Conservation (phyloP, 2,888 invertebrate genomes). For the Acronicta leporina region DNA sequence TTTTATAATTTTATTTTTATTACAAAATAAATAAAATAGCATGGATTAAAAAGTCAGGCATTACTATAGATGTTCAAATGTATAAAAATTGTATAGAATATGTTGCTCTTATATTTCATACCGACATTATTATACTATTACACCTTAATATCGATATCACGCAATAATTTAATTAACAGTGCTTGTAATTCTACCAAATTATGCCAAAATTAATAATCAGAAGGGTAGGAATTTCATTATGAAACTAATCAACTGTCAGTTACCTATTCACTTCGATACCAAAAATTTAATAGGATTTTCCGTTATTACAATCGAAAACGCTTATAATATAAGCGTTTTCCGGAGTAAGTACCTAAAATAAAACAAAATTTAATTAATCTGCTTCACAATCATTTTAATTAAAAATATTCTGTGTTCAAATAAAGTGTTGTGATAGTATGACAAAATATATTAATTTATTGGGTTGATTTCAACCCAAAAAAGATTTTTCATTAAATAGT, state of each 20-base stretch:
- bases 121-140: background rate
- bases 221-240: conserved; percentile 60
- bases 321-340: conserved; percentile 16
- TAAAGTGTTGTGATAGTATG: background rate
- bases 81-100: too few relatives aligned
- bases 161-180: conserved; percentile 18
- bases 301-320: conserved; percentile 34
- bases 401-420: background rate
- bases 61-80: too few relatives aligned
- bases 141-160: conserved; percentile 1
- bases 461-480: background rate
- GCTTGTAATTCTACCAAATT: conserved; percentile 27
- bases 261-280: conserved; percentile 50
- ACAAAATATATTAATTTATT: background rate
- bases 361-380: conserved; percentile 22
- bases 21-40: too few relatives aligned
- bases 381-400: background rate
- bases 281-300: conserved; percentile 47
- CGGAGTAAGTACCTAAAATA: conserved; percentile 4
- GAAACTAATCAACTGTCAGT: conserved; percentile 61
- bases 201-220: conserved; percentile 36
- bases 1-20: too few relatives aligned
- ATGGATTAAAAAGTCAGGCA: too few relatives aligned
- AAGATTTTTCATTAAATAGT: too few relatives aligned
- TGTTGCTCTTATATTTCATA: too few relatives aligned